Evolutionary conservation across 2,797 vertebrate species (phyloP).

Genomic region (Myotis findleyi): DNA sequence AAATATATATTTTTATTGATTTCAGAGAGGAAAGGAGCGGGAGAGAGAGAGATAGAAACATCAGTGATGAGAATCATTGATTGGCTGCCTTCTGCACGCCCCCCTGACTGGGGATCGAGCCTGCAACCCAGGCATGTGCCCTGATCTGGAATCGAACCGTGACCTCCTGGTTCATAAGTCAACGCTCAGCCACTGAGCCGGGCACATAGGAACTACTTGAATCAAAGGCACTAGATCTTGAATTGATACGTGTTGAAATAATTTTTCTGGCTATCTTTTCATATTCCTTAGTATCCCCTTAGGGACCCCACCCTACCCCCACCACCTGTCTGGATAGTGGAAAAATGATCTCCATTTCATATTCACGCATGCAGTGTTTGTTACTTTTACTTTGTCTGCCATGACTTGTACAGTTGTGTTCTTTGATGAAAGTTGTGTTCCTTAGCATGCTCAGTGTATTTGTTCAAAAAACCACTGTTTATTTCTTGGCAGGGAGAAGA

Average conservation of each 20-base stretch:
- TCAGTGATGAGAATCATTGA: no score
- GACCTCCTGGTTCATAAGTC: no score
- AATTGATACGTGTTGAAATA: not conserved
- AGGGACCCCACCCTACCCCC: no score
- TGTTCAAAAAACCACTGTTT: not conserved
- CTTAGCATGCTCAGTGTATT: not conserved
- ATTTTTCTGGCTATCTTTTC: slow-evolving; percentile 1
- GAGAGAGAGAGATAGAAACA: no score
- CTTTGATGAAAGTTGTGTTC: not conserved
- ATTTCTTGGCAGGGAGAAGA: not conserved
- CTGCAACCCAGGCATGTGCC: no score
- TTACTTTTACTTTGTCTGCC: not conserved
- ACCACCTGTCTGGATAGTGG: not conserved
- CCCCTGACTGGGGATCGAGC: no score
- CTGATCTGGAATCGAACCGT: no score
- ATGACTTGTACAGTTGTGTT: not conserved
- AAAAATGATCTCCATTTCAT: not conserved
- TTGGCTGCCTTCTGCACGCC: no score
- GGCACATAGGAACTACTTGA: not conserved
- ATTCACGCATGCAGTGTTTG: not conserved
- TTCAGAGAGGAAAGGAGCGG: no score
- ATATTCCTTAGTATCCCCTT: not conserved
- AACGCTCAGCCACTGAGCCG: no score
- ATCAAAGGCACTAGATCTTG: not conserved
- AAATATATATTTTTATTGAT: no score